Conservation (phyloP, 1,140 invertebrate species). For the Berghia stephanieae region DNA sequence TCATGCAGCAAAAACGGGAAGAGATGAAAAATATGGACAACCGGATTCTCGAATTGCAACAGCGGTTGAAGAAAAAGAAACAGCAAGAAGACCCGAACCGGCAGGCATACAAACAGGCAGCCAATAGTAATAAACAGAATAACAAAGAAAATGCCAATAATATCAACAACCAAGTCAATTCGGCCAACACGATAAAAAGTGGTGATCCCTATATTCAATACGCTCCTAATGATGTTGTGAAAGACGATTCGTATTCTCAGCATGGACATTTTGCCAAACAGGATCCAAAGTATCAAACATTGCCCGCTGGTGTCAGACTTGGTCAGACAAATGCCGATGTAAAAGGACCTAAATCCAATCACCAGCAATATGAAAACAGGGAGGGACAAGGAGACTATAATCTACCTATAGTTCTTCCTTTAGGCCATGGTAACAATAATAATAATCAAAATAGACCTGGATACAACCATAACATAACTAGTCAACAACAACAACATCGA, state of each 20-base stretch:
- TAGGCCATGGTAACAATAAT: not conserved
- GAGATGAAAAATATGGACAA: constrained; percentile 91
- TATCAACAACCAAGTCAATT: constrained; percentile 33
- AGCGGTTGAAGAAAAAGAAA: constrained; percentile 76
- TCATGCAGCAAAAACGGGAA: constrained; percentile 84
- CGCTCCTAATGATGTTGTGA: constrained; percentile 57
- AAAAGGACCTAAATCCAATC: too few relatives aligned
- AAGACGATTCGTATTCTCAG: constrained; percentile 58
- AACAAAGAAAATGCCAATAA: constrained; percentile 76
- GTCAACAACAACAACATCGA: not conserved
- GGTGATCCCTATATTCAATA: constrained; percentile 84
- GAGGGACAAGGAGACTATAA: constrained; percentile 31
- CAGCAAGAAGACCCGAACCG: constrained; percentile 83
- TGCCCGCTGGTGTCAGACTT: constrained; percentile 76
- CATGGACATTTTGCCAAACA: constrained; percentile 77
- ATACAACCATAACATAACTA: not conserved
- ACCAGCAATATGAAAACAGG: too few relatives aligned
- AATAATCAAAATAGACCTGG: not conserved
- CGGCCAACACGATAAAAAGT: constrained; percentile 74
- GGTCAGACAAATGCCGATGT: too few relatives aligned
- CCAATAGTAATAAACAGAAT: constrained; percentile 80
- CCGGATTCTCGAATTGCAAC: constrained; percentile 91
- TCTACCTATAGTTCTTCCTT: constrained; percentile 21
- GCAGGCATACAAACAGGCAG: constrained; percentile 68
- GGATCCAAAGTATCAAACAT: constrained; percentile 92